Conservation (phyloP, 1,140 invertebrate genomes). For the Diuraphis noxia region DNA sequence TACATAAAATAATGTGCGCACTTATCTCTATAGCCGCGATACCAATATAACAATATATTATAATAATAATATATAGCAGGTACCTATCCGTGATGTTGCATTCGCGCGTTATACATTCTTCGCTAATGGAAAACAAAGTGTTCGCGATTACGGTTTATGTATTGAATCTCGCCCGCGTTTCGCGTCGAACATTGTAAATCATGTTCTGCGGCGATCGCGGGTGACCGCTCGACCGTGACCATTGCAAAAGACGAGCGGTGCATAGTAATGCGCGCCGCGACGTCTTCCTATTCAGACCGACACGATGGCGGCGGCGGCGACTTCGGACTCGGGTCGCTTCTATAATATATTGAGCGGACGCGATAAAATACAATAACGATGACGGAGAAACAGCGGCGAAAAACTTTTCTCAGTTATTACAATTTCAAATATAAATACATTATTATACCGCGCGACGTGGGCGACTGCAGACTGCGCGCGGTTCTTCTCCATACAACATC, state of each 20-base stretch:
- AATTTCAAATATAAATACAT: neutral
- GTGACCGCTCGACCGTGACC: constrained; percentile 28
- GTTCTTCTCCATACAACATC: no score
- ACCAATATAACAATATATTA: neutral
- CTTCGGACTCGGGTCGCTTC: neutral
- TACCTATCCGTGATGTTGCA: neutral
- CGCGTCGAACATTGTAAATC: constrained; percentile 15
- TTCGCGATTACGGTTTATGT: constrained; percentile 19
- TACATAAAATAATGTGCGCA: neutral
- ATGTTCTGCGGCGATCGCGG: neutral
- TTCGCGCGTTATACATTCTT: neutral
- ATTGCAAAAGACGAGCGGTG: neutral
- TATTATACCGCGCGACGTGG: neutral
- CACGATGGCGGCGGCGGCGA: neutral
- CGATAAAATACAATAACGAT: neutral
- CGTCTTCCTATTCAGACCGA: neutral
- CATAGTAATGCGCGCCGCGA: neutral
- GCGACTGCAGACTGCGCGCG: no score
- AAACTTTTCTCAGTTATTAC: neutral
- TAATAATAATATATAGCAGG: neutral
- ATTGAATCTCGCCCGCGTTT: neutral
- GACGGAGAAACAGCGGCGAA: neutral
- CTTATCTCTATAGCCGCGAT: no score
- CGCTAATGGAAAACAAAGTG: constrained; percentile 52
- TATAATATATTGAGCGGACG: neutral